A percentile compares a stretch with the other conserved stretches of the same genome.
Evolutionary conservation across 2,797 vertebrate species (phyloP).

Genomic region (Smutsia gigantea): DNA sequence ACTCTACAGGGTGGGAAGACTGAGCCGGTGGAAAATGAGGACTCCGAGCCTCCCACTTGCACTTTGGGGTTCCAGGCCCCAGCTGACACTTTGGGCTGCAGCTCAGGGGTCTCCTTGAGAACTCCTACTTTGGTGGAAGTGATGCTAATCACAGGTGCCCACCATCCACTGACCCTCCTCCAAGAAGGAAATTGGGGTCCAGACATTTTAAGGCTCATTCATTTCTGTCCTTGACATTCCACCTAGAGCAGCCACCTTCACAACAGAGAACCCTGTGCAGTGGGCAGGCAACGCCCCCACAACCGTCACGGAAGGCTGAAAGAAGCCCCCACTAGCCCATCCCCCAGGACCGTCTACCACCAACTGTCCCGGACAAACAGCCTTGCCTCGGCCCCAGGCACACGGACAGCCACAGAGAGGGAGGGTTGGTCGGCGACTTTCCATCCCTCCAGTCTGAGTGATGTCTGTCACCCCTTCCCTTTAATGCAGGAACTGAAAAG

Average conservation of each 20-base stretch:
- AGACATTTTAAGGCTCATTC: not conserved
- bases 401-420: not conserved
- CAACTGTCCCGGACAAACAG: not conserved
- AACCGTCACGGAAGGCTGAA: accelerated
- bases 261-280: not conserved
- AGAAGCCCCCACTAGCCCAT: not conserved
- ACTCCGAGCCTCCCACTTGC: too few species aligned
- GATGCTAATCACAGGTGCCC: not conserved
- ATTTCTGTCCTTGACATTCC: not conserved
- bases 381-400: not conserved
- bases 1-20: not conserved
- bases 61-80: not conserved
- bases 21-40: not conserved
- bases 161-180: not conserved
- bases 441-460: conserved; percentile 33
- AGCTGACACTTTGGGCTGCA: not conserved
- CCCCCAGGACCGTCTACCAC: not conserved
- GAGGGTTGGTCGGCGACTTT: not conserved
- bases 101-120: too few species aligned
- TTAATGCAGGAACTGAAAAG: conserved; percentile 5
- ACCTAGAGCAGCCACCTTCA: not conserved
- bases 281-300: accelerated
- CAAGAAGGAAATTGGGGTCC: not conserved
- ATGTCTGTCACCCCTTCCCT: not conserved
- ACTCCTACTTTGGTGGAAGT: not conserved